Evolutionary conservation across 2,113 vertebrate species (phyloP), one percentile per base, ranked within the genome.

Genomic region (Amia ocellicauda): DNA sequence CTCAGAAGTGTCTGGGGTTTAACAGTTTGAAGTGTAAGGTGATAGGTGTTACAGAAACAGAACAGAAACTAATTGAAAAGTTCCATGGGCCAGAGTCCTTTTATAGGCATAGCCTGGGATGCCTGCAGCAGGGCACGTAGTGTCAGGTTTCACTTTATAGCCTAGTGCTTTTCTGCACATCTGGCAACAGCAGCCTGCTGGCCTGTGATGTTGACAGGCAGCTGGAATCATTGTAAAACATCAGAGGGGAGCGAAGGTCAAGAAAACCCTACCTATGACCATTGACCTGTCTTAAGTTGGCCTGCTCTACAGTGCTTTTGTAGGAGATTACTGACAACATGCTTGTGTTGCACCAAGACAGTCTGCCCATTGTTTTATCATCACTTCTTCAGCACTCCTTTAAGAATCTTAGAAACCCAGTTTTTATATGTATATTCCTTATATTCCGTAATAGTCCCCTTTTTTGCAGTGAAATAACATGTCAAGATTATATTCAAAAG

Each of bases 31-130:
- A 47, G 45, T 47, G 45, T 47, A 47, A 47, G 16, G 3, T 19
- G 45, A 47, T 47, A 47, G 45, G 45, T 47, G 45, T 47, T 47
- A 19, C 45, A 47, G 45, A 16, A 47, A 47, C 14, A 47, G 45
- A 47, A 47, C 45, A 47, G 45, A 47, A 47, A 54, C 4, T 54
- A 54, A 54, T 54, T 7, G 51, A 54, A 54, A 54, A 54, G 11
- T 19, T 54, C 51, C 51, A 54, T 16, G 7, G n/a, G 47, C 22
- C 11, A 27, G 45, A 47, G 22, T 23, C 51, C 51, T 54, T 54
- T 54, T 54, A 54, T 23, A 54, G 51, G 51, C 51, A 54, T 24
- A 20, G 3, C 51, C 11, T 0, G 51, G 11, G 51, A 8, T 54
- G n/a, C 24, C 11, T 24, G 51, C 51, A 24, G 22, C 51, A 19